Conservation (phyloP, 2,888 invertebrate species). For the Poecilobothrus nobilitatus region DNA sequence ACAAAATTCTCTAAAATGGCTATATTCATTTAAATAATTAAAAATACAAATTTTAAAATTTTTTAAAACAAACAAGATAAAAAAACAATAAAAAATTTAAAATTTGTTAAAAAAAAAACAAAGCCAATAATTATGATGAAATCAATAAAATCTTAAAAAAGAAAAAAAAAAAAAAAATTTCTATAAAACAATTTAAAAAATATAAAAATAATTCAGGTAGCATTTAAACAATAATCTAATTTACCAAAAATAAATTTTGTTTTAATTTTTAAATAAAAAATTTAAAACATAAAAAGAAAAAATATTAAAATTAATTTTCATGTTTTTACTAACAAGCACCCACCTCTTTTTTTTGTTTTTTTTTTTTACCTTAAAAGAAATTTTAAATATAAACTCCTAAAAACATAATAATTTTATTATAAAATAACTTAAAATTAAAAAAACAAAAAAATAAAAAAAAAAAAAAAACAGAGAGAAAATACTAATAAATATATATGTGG, state of each 20-base stretch:
- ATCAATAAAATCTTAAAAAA: background rate
- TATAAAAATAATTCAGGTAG: background rate
- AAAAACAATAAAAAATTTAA: background rate
- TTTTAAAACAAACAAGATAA: background rate
- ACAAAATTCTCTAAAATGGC: background rate
- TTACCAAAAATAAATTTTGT: background rate
- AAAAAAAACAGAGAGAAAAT: too few species aligned
- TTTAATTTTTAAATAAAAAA: background rate
- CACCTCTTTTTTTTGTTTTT: too few species aligned
- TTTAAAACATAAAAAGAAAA: background rate
- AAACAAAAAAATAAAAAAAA: too few species aligned
- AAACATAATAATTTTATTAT: too few species aligned
- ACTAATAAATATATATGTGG: background rate
- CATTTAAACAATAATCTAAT: slow-evolving; percentile 2
- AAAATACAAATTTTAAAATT: background rate
- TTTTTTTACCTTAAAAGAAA: background rate
- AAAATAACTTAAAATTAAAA: background rate
- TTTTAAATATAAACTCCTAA: too few species aligned
- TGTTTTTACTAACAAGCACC: slow-evolving; percentile 6
- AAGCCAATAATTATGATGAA: background rate
- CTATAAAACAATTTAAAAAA: background rate
- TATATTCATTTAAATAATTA: background rate
- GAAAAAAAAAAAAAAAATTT: background rate
- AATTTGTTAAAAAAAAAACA: background rate
- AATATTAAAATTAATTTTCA: background rate